Evolutionary conservation across 2,113 vertebrate species (phyloP).

Genomic region (human): DNA sequence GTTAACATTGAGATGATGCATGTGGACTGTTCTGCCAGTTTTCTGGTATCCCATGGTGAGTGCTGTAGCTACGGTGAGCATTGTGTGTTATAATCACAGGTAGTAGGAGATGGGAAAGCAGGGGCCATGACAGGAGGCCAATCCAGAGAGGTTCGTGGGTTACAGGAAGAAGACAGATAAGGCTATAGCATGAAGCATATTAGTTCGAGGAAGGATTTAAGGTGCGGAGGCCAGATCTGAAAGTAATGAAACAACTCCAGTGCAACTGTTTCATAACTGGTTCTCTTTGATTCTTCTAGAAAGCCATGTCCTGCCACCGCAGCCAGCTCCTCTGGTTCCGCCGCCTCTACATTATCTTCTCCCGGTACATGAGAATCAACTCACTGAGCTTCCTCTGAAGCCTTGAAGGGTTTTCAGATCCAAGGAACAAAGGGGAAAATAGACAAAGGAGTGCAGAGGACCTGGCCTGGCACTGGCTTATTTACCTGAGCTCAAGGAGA

Average conservation of each 20-base stretch:
- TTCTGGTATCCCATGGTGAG: background rate
- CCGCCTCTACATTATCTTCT: conserved; percentile 89
- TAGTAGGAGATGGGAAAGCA: background rate
- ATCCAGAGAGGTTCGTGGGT: rapidly evolving
- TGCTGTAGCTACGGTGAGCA: rapidly evolving
- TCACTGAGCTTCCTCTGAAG: conserved; percentile 87
- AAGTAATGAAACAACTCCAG: background rate
- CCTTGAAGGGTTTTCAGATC: conserved; percentile 46
- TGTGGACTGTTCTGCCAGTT: background rate
- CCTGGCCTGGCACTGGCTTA: background rate
- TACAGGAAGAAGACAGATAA: background rate
- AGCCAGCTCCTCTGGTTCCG: conserved; percentile 97
- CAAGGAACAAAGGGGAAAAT: background rate
- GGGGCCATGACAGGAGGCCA: background rate
- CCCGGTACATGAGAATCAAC: conserved; percentile 95
- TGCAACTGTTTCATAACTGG: background rate
- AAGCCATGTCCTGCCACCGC: conserved; percentile 92
- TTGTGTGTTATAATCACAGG: rapidly evolving
- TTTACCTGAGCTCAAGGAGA: background rate
- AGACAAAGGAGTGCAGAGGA: background rate
- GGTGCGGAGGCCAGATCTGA: background rate
- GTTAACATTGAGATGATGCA: background rate
- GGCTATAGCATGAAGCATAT: rapidly evolving
- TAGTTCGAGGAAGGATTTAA: background rate
- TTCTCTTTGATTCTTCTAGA: conserved; percentile 80